Percentiles rank a stretch among this genome's conserved stretches.
phyloP scores from a whole-genome alignment of 2,113 vertebrate species.

The Pelecanus crispus region DNA sequence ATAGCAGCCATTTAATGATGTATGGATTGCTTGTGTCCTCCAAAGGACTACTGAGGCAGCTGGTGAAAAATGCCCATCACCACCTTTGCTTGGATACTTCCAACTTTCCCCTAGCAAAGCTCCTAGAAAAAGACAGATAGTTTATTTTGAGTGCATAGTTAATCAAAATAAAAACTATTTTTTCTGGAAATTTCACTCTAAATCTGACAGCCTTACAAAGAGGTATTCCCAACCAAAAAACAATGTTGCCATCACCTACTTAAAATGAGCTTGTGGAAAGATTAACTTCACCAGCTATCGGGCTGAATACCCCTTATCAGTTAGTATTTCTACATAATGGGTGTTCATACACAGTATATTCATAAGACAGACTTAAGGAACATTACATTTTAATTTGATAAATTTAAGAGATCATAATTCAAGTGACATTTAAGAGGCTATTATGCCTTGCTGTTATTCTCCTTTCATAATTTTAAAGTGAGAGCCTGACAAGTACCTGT shows the following conservation, averaged over 20 bases:
- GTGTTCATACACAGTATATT: not conserved
- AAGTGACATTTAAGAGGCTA: not conserved
- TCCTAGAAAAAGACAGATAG: not conserved
- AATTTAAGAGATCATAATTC: not conserved
- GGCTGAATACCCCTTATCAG: not conserved
- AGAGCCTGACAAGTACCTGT: not conserved
- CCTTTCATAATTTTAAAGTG: not conserved
- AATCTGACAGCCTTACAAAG: not conserved
- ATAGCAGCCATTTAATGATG: not conserved
- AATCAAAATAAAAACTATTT: not conserved
- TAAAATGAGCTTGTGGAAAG: not conserved
- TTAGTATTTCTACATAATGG: not conserved
- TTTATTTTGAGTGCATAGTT: not conserved
- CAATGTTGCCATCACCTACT: rapidly evolving
- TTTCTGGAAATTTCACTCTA: not conserved
- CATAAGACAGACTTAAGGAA: not conserved
- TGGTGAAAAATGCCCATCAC: not conserved
- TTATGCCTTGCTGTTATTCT: not conserved
- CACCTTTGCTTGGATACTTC: not conserved
- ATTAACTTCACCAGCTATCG: not conserved
- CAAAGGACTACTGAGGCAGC: not conserved
- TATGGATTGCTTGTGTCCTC: not conserved
- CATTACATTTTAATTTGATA: not conserved
- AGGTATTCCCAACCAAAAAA: not conserved
- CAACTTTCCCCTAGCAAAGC: not conserved